Conservation (phyloP, 2,113 vertebrate species). For the Bombycilla garrulus region DNA sequence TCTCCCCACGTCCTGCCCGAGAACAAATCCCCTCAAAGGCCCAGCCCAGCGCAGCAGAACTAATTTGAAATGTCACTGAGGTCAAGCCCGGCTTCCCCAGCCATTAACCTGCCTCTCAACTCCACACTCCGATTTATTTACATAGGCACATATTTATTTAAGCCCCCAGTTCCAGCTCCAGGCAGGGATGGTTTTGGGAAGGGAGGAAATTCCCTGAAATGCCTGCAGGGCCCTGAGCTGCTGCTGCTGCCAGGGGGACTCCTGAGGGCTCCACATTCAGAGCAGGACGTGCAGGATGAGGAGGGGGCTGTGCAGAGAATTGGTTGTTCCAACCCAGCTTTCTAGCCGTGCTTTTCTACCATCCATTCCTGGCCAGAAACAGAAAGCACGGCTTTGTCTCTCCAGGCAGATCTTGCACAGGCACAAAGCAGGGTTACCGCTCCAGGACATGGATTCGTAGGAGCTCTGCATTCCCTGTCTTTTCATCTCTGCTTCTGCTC, state of each 20-base stretch:
- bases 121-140: slow-evolving; percentile 69
- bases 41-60: slow-evolving; percentile 71
- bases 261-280: rapidly evolving
- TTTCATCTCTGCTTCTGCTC: not conserved
- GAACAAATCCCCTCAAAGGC: slow-evolving; percentile 62
- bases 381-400: not conserved
- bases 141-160: slow-evolving; percentile 49
- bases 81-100: slow-evolving; percentile 61
- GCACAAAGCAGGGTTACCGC: not conserved
- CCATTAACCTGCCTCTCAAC: slow-evolving; percentile 64
- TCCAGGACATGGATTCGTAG: not conserved
- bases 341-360: not conserved
- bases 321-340: not conserved
- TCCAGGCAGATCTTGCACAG: not conserved
- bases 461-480: not conserved
- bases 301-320: not conserved
- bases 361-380: not conserved
- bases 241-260: rapidly evolving
- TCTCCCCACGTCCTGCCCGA: not conserved
- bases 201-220: not conserved
- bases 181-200: not conserved
- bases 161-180: slow-evolving; percentile 9
- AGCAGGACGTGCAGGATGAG: rapidly evolving
- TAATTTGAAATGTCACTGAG: slow-evolving; percentile 77
- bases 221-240: not conserved